phyloP scores from a whole-genome alignment of 2,888 invertebrate species.

The Pherbina coryleti region DNA sequence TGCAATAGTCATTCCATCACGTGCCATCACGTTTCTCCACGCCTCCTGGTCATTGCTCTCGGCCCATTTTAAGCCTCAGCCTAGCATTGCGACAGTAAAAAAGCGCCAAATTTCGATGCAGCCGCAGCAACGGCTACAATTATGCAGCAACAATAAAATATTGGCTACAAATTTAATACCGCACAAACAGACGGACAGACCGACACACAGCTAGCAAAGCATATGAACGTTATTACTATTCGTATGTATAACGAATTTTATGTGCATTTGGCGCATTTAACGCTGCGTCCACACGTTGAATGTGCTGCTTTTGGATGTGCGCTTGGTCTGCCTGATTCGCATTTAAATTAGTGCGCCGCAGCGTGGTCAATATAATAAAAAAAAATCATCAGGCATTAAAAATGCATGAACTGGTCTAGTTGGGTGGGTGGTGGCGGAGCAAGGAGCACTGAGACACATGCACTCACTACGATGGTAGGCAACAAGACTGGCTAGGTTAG shows the following conservation, averaged over 20 bases:
- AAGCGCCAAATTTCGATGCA: conserved; percentile 18
- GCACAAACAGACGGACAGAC: not conserved
- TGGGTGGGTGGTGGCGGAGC: too few species aligned
- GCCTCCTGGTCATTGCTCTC: not conserved
- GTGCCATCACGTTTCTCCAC: not conserved
- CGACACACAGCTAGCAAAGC: not conserved
- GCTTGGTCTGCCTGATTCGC: conserved; percentile 11
- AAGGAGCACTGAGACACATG: too few species aligned
- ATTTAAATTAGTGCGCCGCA: conserved; percentile 22
- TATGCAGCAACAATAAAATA: conserved; percentile 33
- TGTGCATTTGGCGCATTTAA: too few species aligned
- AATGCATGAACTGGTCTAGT: not conserved
- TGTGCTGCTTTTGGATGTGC: not conserved
- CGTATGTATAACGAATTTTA: too few species aligned
- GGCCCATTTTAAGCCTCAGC: not conserved
- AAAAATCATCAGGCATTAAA: conserved; percentile 8
- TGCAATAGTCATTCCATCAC: not conserved
- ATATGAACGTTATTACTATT: not conserved
- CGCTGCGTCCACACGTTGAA: not conserved
- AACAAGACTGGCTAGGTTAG: not conserved
- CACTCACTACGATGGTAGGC: not conserved
- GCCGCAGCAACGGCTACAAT: conserved; percentile 5
- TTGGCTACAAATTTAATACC: conserved; percentile 30
- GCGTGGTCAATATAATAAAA: conserved; percentile 13
- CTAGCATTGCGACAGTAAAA: not conserved